Percentiles rank a stretch among this genome's conserved stretches.
Conservation (phyloP, 2,888 invertebrate species). For the Lochmaea crataegi region DNA sequence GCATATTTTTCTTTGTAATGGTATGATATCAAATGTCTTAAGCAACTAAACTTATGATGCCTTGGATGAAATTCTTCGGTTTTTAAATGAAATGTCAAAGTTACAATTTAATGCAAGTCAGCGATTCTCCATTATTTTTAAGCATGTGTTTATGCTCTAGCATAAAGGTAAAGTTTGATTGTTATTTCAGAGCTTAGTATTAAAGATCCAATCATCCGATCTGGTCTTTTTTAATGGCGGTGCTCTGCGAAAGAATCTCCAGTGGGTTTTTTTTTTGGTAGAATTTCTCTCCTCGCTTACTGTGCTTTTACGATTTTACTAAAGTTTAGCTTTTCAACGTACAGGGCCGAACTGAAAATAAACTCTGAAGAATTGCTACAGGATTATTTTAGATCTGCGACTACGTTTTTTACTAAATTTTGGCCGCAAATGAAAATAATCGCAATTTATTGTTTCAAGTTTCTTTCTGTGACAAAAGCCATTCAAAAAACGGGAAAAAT, state of each 20-base stretch:
- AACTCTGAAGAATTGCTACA: background rate
- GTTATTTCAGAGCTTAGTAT: conserved; percentile 56
- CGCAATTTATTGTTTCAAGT: too few relatives aligned
- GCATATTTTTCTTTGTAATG: too few relatives aligned
- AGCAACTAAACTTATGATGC: too few relatives aligned
- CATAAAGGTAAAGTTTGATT: conserved; percentile 56
- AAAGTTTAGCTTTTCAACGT: conserved; percentile 43
- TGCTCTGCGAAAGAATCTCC: conserved; percentile 57
- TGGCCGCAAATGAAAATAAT: too few relatives aligned
- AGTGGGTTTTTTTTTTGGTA: conserved; percentile 55
- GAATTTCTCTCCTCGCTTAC: conserved; percentile 47
- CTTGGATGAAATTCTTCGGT: background rate
- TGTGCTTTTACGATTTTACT: conserved; percentile 57
- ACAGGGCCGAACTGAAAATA: conserved; percentile 13
- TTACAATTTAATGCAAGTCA: background rate
- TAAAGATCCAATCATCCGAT: conserved; percentile 59
- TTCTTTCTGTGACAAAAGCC: too few relatives aligned
- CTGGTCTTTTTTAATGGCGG: conserved; percentile 59
- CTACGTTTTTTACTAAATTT: too few relatives aligned
- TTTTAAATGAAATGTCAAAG: background rate
- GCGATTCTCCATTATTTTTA: conserved; percentile 52
- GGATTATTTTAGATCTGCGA: too few relatives aligned
- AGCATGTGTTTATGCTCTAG: conserved; percentile 54
- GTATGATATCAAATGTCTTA: too few relatives aligned
- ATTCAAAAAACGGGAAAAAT: too few relatives aligned